phyloP scores from a whole-genome alignment of 2,113 vertebrate genomes.

The Mastomys coucha region DNA sequence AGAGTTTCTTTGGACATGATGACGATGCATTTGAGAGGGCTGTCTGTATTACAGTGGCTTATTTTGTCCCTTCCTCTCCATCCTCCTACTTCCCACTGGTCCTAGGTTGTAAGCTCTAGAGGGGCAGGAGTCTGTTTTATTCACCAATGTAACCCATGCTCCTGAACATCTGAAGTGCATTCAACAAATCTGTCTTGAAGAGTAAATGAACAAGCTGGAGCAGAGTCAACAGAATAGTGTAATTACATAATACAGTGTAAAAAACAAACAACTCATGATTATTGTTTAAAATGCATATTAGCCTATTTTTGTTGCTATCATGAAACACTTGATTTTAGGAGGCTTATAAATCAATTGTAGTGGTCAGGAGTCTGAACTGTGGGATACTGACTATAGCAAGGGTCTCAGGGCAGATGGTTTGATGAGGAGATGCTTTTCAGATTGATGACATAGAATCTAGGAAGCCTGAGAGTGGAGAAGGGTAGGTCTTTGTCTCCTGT shows the following conservation, averaged over 20 bases:
- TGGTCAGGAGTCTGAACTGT: neutral
- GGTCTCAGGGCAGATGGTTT: neutral
- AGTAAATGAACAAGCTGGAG: neutral
- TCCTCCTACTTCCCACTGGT: neutral
- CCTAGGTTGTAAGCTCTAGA: neutral
- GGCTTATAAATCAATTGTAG: neutral
- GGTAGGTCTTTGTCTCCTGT: neutral
- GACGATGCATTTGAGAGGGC: neutral
- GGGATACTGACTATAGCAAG: neutral
- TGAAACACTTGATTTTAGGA: neutral
- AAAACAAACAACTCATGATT: neutral
- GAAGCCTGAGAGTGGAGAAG: neutral
- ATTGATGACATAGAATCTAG: neutral
- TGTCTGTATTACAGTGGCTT: neutral
- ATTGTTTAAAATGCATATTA: neutral
- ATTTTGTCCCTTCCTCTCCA: neutral
- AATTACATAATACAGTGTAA: neutral
- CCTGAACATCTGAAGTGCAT: neutral
- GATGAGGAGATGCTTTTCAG: neutral
- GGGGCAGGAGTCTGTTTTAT: neutral
- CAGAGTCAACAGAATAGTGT: neutral
- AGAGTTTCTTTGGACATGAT: neutral
- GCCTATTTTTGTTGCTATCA: neutral
- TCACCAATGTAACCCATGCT: accelerated
- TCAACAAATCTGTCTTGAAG: neutral